phyloP scores from a whole-genome alignment of 2,888 invertebrate species.

The Tipula vernalis region DNA sequence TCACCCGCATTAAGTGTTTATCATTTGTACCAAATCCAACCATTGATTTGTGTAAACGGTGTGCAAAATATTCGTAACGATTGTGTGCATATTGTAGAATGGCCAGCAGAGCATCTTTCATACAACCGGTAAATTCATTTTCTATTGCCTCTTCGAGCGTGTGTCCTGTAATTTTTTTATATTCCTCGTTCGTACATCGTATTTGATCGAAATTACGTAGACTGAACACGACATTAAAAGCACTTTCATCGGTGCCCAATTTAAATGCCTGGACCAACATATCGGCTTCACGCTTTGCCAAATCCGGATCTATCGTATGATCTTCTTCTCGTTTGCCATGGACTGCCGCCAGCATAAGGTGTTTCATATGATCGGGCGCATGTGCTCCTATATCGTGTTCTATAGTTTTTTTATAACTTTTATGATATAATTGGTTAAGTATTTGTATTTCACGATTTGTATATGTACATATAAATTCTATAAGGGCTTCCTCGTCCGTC shows the following conservation, averaged over 20 bases:
- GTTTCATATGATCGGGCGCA: constrained; percentile 83
- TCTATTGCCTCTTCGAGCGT: constrained; percentile 67
- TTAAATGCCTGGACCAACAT: constrained; percentile 65
- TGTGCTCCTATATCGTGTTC: constrained; percentile 77
- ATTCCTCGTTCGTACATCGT: constrained; percentile 40
- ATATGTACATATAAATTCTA: constrained; percentile 80
- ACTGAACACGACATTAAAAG: constrained; percentile 72
- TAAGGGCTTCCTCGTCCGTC: constrained; percentile 75
- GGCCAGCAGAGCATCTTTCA: constrained; percentile 61
- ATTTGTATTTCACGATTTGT: constrained; percentile 73
- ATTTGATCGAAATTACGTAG: constrained; percentile 58
- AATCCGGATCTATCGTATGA: constrained; percentile 52
- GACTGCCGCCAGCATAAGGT: constrained; percentile 63
- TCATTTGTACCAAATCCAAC: constrained; percentile 85
- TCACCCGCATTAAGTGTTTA: constrained; percentile 66
- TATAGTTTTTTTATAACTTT: constrained; percentile 40
- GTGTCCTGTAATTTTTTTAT: constrained; percentile 57
- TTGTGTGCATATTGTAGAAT: constrained; percentile 70
- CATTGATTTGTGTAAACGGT: constrained; percentile 76
- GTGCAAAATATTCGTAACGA: constrained; percentile 73
- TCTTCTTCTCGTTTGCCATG: constrained; percentile 61
- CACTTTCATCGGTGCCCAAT: constrained; percentile 72
- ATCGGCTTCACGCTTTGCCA: constrained; percentile 71
- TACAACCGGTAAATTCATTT: constrained; percentile 74
- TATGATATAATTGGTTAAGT: constrained; percentile 63